Evolutionary conservation across 2,113 vertebrate genomes (phyloP).

Genomic region (Megaceryle torquata): DNA sequence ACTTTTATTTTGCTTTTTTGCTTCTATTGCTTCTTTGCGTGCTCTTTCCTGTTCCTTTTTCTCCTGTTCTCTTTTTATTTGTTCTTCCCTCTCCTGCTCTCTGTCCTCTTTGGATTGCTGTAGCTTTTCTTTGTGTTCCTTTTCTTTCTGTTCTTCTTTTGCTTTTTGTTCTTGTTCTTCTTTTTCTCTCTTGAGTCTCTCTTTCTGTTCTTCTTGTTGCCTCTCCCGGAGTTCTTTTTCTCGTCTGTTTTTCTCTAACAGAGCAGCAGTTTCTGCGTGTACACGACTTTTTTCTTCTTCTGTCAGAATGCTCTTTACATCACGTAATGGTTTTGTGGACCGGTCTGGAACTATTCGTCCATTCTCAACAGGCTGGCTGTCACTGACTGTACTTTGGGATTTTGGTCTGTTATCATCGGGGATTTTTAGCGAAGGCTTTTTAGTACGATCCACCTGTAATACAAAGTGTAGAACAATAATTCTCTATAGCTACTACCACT

Average conservation of each 20-base stretch:
- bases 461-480: neutral
- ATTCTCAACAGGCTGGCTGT: slow-evolving; percentile 69
- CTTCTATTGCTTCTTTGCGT: slow-evolving; percentile 62
- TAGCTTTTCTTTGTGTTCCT: slow-evolving; percentile 58
- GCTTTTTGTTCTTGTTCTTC: slow-evolving; percentile 67
- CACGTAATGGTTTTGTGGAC: slow-evolving; percentile 80
- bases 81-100: slow-evolving; percentile 72
- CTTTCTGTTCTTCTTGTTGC: slow-evolving; percentile 71
- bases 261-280: slow-evolving; percentile 75
- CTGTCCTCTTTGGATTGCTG: slow-evolving; percentile 66
- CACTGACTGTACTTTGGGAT: slow-evolving; percentile 63
- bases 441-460: slow-evolving; percentile 90
- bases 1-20: slow-evolving; percentile 66
- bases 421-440: slow-evolving; percentile 82
- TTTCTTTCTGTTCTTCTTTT: slow-evolving; percentile 67
- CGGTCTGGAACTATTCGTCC: slow-evolving; percentile 83
- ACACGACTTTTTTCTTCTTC: slow-evolving; percentile 83
- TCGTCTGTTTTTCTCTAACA: slow-evolving; percentile 78
- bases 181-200: slow-evolving; percentile 65
- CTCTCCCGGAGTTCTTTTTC: slow-evolving; percentile 81
- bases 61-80: slow-evolving; percentile 49
- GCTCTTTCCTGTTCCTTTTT: slow-evolving; percentile 66
- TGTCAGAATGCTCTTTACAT: slow-evolving; percentile 55
- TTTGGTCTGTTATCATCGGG: slow-evolving; percentile 72
- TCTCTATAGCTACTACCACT: neutral